phyloP scores from a whole-genome alignment of 2,888 invertebrate species.

The Drosophila hamatofila region DNA sequence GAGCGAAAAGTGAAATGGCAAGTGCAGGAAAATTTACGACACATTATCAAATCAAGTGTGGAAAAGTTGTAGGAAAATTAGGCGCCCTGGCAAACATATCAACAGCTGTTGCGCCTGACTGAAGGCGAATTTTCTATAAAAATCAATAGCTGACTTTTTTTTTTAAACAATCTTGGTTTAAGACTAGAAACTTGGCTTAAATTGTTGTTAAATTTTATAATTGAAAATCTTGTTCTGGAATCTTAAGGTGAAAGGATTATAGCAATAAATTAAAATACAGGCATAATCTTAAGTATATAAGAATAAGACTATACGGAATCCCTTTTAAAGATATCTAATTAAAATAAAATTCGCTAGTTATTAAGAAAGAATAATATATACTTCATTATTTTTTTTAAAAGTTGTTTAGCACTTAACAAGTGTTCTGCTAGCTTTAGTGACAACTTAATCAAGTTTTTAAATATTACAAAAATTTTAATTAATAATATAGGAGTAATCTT shows the following conservation, averaged over 20 bases:
- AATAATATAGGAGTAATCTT: too few species aligned
- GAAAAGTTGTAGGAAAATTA: constrained; percentile 46
- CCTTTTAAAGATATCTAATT: too few species aligned
- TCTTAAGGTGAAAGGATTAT: background rate
- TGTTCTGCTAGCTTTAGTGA: too few species aligned
- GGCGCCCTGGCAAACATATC: constrained; percentile 8
- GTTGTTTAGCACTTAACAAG: too few species aligned
- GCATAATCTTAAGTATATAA: too few species aligned
- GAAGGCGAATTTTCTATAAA: constrained; percentile 7
- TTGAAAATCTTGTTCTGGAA: background rate
- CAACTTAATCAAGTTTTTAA: too few species aligned
- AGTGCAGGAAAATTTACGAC: constrained; percentile 65
- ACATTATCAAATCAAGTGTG: constrained; percentile 76
- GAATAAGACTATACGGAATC: too few species aligned
- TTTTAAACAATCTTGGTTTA: background rate
- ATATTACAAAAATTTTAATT: too few species aligned
- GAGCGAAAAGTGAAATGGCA: constrained; percentile 63
- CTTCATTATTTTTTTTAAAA: too few species aligned
- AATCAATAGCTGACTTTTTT: constrained; percentile 32
- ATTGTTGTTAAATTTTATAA: background rate
- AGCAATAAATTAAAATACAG: too few species aligned
- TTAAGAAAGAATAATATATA: too few species aligned
- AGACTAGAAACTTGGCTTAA: background rate
- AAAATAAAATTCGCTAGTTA: too few species aligned
- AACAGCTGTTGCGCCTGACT: constrained; percentile 44